Evolutionary conservation across 2,797 vertebrate species (phyloP), one percentile per base, ranked within the genome.

Genomic region (Acanthurus lineatus): DNA sequence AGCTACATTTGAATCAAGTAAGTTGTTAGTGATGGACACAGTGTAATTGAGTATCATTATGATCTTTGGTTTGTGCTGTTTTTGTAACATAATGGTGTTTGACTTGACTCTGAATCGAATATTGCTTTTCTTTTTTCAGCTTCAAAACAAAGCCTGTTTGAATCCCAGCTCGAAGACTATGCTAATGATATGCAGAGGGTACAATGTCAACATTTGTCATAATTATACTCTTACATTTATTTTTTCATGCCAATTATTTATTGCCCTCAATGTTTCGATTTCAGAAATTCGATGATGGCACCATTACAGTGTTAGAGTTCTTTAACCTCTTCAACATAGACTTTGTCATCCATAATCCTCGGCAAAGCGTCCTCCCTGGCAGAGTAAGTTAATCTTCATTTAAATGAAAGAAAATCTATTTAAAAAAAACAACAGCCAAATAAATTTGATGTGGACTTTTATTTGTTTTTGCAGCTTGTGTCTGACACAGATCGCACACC

Each of bases 311-410:
- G 62, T 92, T 92, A 2, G 97, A 98, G 86, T 98, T 99, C 86
- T 94, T 99, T 32, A 96, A 95, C 9, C 93, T 98, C 83, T 96
- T 99, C 78, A 94, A 96, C 82, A 96, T 98, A 38, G 96, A 97
- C 12, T 91, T 97, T 83, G 93, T 96, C 35, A 97, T 98, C 86
- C 97, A 98, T 83, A 97, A 96, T 83, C 96, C 97, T 57, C 93
- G 97, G n/a, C 96, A 96, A 64, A 99, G 98, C 77, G 90, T 96
- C 11, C 88, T 97, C 61, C 96, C 97, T 84, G 93, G 89, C 69
- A 96, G 80, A 68, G 98, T 99, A 94, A 1, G 88, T 77, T 54
- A 0, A 51, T 19, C 35, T 73, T 57, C 3, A 12, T 47, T 47
- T 1, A 10, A 25, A 11, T 69, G 6, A 17, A 3, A 70, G 0